Percentiles rank a stretch among this genome's conserved stretches.
These are phyloP conservation scores for Neelides sp. DNA, from an alignment of 1,140 invertebrate species.

Conservation along the genomic window DNA sequence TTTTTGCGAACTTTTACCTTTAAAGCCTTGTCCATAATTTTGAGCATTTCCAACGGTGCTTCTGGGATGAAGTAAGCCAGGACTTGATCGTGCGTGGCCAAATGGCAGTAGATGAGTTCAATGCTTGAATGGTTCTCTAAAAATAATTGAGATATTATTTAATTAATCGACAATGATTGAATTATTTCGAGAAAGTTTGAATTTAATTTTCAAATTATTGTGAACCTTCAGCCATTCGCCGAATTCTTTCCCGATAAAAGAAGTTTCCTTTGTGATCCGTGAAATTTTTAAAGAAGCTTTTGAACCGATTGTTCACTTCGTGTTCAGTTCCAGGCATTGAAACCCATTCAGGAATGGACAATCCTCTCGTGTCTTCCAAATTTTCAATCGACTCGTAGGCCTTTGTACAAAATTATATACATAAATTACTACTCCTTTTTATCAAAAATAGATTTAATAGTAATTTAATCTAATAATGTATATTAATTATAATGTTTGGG, in stretches of 20 bases:
- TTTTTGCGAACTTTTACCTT: conserved; percentile 19
- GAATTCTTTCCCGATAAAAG: conserved; percentile 83
- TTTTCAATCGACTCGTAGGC: conserved; percentile 89
- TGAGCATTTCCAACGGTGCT: conserved; percentile 88
- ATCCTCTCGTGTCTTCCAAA: conserved; percentile 87
- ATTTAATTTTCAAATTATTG: background rate
- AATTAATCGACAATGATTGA: conserved; percentile 2
- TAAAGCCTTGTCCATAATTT: conserved; percentile 81
- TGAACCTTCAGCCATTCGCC: conserved; percentile 83
- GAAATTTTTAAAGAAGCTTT: conserved; percentile 84
- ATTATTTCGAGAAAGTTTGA: too few relatives aligned
- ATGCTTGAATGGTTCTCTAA: conserved; percentile 61
- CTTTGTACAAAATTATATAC: background rate
- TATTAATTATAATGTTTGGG: background rate
- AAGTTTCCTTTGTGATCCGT: conserved; percentile 74
- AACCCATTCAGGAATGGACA: conserved; percentile 88
- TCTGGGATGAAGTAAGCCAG: conserved; percentile 94
- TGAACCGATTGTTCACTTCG: conserved; percentile 94
- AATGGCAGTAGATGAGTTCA: conserved; percentile 80
- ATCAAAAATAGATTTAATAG: too few relatives aligned
- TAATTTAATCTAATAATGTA: conserved; percentile 1
- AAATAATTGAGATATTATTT: conserved; percentile 30
- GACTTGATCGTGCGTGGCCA: conserved; percentile 80
- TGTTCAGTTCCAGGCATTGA: conserved; percentile 86
- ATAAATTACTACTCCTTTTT: background rate